These are phyloP conservation scores for Nemotelus pantherinus DNA, from an alignment of 2,888 invertebrate species.

Conservation along the genomic window DNA sequence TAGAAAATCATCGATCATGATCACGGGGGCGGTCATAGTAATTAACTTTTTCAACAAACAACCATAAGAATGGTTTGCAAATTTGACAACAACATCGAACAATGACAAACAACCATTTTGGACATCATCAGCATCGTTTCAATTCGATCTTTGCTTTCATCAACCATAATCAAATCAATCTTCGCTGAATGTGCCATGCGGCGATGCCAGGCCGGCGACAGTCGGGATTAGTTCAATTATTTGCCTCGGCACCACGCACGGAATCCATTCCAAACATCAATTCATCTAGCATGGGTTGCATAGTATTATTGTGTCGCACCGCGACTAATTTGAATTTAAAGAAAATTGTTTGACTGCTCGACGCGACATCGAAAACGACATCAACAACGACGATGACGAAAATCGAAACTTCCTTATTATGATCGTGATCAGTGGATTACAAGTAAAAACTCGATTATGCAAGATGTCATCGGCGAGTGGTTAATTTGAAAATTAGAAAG, in stretches of 20 bases:
- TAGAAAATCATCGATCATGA: background rate
- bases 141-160: background rate
- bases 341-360: background rate
- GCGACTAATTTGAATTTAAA: constrained; percentile 28
- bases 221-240: background rate
- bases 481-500: constrained; percentile 20
- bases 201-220: background rate
- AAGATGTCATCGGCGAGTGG: background rate
- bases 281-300: background rate
- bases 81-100: constrained; percentile 3
- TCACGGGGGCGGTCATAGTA: background rate
- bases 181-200: background rate
- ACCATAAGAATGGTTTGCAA: background rate
- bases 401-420: constrained; percentile 10
- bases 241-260: background rate
- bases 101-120: background rate
- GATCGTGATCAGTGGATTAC: constrained; percentile 26
- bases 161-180: background rate
- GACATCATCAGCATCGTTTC: background rate
- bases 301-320: background rate
- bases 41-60: background rate
- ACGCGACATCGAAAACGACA: background rate
- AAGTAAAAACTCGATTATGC: constrained; percentile 11
- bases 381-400: background rate
- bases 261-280: no score